Evolutionary conservation across 92 coral and sea anemone species (phyloP).

Genomic region (Epizoanthus rinbou): DNA sequence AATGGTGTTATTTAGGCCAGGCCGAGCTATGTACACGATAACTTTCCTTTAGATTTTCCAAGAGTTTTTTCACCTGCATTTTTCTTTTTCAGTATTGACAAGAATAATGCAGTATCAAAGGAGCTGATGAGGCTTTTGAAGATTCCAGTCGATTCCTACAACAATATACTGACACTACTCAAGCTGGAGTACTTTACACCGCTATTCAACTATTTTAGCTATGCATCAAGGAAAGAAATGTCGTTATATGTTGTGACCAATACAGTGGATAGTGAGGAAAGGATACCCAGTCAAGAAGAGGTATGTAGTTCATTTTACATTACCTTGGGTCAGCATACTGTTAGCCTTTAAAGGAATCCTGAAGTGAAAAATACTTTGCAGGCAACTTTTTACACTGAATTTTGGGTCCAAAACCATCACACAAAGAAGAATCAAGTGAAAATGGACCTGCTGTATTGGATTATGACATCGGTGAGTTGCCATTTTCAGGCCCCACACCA

Average conservation of each 20-base stretch:
- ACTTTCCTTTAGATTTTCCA: background rate
- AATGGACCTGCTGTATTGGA: no score
- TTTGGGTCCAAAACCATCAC: no score
- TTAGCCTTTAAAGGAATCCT: no score
- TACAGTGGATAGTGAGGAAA: constrained; percentile 90
- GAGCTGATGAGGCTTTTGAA: constrained; percentile 87
- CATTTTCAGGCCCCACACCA: no score
- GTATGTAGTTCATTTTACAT: constrained; percentile 30
- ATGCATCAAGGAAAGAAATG: constrained; percentile 89
- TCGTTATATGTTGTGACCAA: constrained; percentile 82
- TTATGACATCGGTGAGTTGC: no score
- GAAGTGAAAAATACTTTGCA: no score
- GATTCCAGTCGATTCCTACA: constrained; percentile 97
- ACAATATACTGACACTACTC: constrained; percentile 81
- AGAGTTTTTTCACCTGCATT: background rate
- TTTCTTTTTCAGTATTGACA: constrained; percentile 75
- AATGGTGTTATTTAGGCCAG: no score
- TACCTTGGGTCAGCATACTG: no score
- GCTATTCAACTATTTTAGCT: constrained; percentile 89
- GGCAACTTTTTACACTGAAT: no score
- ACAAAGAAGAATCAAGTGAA: no score
- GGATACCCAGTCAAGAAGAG: constrained; percentile 91
- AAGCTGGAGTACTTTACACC: constrained; percentile 87
- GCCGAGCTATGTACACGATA: background rate
- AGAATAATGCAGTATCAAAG: constrained; percentile 93